Percentiles rank a stretch among this genome's conserved stretches.
Conservation (phyloP, 2,797 vertebrate genomes). For the Semotilus atromaculatus region DNA sequence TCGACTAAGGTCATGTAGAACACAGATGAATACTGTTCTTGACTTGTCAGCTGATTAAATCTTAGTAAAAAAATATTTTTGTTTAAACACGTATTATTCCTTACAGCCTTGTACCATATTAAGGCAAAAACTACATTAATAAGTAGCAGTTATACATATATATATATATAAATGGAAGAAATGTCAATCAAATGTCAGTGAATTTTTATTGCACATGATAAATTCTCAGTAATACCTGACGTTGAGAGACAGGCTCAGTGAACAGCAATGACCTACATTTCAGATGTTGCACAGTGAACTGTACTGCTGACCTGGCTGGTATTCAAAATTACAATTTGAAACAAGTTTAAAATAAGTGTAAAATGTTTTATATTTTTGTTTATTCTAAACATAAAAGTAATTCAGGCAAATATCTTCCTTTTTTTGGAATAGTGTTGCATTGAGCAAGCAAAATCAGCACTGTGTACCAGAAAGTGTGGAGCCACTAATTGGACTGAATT, state of each 20-base stretch:
- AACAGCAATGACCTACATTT: constrained; percentile 66
- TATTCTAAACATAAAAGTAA: not conserved
- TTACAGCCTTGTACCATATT: not conserved
- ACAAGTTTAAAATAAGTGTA: constrained; percentile 2
- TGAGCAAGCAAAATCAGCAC: constrained; percentile 14
- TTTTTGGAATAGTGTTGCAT: constrained; percentile 20
- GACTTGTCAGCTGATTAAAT: not conserved
- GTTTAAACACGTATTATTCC: not conserved
- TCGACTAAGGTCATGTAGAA: too few relatives aligned
- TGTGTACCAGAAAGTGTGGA: constrained; percentile 58
- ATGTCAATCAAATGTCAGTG: not conserved
- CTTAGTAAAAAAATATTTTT: not conserved
- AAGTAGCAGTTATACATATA: not conserved
- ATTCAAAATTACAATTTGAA: constrained; percentile 57
- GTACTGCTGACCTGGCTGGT: constrained; percentile 49
- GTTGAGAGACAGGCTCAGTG: constrained; percentile 25
- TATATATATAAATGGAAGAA: not conserved
- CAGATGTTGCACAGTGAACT: constrained; percentile 23
- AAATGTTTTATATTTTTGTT: not conserved
- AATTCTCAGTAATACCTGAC: constrained; percentile 47
- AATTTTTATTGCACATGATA: constrained; percentile 35
- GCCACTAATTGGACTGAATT: constrained; percentile 79
- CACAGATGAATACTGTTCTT: not conserved
- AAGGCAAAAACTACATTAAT: not conserved
- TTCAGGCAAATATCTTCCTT: not conserved